These are phyloP conservation scores for Escarpia spicata DNA, from an alignment of 2,888 invertebrate genomes.

Conservation along the genomic window DNA sequence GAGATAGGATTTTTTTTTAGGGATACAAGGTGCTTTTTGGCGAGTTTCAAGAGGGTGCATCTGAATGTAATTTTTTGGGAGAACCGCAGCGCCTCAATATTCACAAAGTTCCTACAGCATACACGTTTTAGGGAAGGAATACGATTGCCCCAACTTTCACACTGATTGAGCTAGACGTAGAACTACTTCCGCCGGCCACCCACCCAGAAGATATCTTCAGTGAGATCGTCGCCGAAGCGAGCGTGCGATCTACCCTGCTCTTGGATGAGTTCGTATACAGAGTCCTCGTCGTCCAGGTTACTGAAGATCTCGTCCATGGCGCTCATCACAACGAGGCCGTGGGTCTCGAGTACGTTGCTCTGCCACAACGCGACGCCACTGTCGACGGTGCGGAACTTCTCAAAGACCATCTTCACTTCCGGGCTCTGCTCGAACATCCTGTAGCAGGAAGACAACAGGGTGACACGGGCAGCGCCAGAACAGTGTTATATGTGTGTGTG, in stretches of 20 bases:
- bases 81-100: too few species aligned
- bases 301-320: conserved; percentile 38
- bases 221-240: conserved; percentile 33
- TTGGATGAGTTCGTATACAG: conserved; percentile 27
- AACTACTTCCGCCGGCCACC: background rate
- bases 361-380: conserved; percentile 25
- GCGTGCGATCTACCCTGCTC: conserved; percentile 37
- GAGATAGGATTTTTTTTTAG: too few species aligned
- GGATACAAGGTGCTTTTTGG: too few species aligned
- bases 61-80: too few species aligned
- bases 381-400: conserved; percentile 35
- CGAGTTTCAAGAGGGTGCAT: too few species aligned
- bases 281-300: conserved; percentile 34
- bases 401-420: conserved; percentile 32
- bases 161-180: background rate
- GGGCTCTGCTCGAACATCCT: conserved; percentile 34
- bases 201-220: conserved; percentile 35
- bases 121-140: background rate
- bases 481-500: background rate
- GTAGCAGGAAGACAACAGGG: background rate
- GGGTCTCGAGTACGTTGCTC: conserved; percentile 32
- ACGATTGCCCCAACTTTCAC: background rate
- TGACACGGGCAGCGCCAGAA: too few species aligned
- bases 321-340: conserved; percentile 38
- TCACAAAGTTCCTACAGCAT: too few species aligned